These are phyloP conservation scores for Takifugu bimaculatus DNA, from an alignment of 2,113 vertebrate species.

Conservation along the genomic window DNA sequence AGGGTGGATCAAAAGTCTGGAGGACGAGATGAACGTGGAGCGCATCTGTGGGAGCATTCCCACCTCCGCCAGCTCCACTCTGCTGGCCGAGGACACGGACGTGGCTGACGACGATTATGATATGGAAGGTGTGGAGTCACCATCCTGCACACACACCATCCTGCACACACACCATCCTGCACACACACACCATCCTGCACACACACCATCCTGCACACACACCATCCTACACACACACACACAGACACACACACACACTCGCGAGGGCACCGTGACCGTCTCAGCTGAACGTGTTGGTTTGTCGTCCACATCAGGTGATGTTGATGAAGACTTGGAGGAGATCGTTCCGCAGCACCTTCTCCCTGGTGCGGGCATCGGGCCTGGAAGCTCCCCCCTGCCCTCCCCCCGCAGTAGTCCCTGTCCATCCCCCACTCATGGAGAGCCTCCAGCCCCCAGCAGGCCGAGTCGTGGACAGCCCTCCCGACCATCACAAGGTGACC, in stretches of 20 bases:
- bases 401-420: conserved; percentile 90
- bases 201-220: too few species aligned
- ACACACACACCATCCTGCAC: too few species aligned
- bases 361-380: conserved; percentile 75
- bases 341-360: conserved; percentile 95
- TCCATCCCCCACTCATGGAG: conserved; percentile 87
- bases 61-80: conserved; percentile 88
- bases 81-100: conserved; percentile 92
- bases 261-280: too few species aligned
- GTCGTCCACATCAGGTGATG: conserved; percentile 78
- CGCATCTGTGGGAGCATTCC: conserved; percentile 85
- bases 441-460: conserved; percentile 75
- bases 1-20: conserved; percentile 90
- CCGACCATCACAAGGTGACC: conserved; percentile 75
- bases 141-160: background rate
- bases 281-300: background rate
- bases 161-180: too few species aligned
- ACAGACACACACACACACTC: background rate
- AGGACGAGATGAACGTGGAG: conserved; percentile 95
- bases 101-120: conserved; percentile 90
- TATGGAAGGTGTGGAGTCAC: conserved; percentile 85
- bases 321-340: conserved; percentile 94
- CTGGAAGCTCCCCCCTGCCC: conserved; percentile 82
- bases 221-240: too few species aligned
- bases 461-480: conserved; percentile 79